These are phyloP conservation scores for Sycophila sp. DNA, from an alignment of 1,140 invertebrate species.

Conservation along the genomic window DNA sequence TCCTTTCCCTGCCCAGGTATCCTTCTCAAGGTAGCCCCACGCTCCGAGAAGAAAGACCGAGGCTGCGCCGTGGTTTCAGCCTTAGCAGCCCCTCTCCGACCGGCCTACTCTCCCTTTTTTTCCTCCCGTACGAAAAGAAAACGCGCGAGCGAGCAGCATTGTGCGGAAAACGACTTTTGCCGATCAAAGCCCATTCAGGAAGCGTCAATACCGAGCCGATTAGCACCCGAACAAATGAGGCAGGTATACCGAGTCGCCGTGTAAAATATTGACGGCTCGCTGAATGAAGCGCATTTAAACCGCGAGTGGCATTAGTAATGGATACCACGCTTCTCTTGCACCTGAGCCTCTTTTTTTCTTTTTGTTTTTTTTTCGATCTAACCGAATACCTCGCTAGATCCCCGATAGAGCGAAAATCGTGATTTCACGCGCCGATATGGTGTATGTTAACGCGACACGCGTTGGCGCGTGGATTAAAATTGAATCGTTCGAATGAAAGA, in stretches of 20 bases:
- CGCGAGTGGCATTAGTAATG: too few relatives aligned
- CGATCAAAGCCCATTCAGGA: constrained; percentile 5
- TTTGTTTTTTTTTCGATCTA: too few relatives aligned
- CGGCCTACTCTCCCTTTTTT: not conserved
- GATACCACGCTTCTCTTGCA: too few relatives aligned
- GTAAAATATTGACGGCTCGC: too few relatives aligned
- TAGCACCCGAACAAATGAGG: not conserved
- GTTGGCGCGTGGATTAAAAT: too few relatives aligned
- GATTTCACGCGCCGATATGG: too few relatives aligned
- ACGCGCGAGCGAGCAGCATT: not conserved
- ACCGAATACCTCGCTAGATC: too few relatives aligned
- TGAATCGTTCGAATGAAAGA: not conserved
- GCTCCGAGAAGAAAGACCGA: not conserved
- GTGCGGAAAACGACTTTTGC: not conserved
- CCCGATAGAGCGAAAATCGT: too few relatives aligned
- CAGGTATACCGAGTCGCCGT: too few relatives aligned
- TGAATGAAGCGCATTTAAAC: too few relatives aligned
- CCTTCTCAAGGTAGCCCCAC: not conserved
- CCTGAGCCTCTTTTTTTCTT: too few relatives aligned
- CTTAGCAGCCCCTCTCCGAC: not conserved
- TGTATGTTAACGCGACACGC: too few relatives aligned
- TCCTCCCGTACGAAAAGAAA: not conserved
- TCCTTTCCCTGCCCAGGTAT: not conserved
- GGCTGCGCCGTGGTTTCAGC: not conserved
- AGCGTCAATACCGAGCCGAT: not conserved